phyloP scores from a whole-genome alignment of 2,797 vertebrate genomes.

The Hemibagrus guttatus region DNA sequence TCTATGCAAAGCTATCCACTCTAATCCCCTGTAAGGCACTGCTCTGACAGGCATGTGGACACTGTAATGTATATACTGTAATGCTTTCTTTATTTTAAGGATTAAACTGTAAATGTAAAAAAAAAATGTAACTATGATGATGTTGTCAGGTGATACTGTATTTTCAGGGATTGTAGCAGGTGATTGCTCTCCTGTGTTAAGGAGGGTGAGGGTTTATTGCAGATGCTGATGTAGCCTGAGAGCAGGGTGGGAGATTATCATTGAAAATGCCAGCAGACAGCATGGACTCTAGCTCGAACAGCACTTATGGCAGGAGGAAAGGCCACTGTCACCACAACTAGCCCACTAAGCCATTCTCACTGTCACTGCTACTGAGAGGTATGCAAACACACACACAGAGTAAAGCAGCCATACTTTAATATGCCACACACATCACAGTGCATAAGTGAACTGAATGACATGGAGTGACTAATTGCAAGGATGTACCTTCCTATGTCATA shows the following conservation, averaged over 20 bases:
- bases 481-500: neutral
- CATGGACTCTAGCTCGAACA: conserved; percentile 33
- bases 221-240: conserved; percentile 57
- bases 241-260: conserved; percentile 38
- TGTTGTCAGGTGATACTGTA: neutral
- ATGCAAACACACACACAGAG: conserved; percentile 4
- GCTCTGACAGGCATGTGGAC: neutral
- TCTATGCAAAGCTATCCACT: conserved; percentile 5
- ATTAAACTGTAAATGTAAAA: no score
- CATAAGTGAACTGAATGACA: neutral
- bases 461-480: neutral
- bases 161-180: conserved; percentile 10
- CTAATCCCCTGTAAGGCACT: conserved; percentile 57
- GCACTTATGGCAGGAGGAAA: conserved; percentile 44
- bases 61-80: neutral
- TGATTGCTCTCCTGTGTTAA: neutral
- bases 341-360: conserved; percentile 16
- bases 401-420: conserved; percentile 12
- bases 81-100: conserved; percentile 3
- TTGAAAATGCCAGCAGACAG: conserved; percentile 57
- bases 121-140: neutral
- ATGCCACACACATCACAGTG: neutral
- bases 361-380: conserved; percentile 28
- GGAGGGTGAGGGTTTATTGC: conserved; percentile 20
- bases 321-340: conserved; percentile 44